phyloP scores from a whole-genome alignment of 2,113 vertebrate genomes.

The Corapipo altera region DNA sequence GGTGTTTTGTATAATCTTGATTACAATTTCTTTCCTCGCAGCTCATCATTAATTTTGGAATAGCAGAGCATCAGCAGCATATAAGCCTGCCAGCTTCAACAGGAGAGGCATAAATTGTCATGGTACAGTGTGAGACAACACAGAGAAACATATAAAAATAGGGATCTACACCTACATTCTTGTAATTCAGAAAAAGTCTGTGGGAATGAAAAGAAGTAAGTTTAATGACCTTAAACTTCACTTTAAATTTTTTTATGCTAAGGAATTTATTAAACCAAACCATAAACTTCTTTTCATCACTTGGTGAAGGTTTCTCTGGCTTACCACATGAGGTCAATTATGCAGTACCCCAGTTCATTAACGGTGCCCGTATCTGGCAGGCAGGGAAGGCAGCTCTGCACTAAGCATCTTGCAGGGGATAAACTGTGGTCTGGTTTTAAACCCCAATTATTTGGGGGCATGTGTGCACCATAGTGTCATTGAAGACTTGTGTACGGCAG shows the following conservation, averaged over 20 bases:
- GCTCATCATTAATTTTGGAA: neutral
- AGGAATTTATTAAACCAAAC: constrained; percentile 4
- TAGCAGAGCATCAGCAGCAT: neutral
- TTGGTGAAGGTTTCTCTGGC: neutral
- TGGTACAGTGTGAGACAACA: neutral
- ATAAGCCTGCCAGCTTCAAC: neutral
- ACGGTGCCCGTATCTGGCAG: rapidly evolving
- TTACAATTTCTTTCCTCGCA: neutral
- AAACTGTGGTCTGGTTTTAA: neutral
- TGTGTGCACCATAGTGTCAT: neutral
- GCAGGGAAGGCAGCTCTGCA: neutral
- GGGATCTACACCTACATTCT: neutral
- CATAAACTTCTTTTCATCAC: neutral
- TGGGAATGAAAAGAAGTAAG: neutral
- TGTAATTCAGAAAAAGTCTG: neutral
- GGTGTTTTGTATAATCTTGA: neutral
- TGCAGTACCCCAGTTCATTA: neutral
- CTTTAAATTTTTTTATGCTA: constrained; percentile 6
- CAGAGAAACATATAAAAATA: neutral
- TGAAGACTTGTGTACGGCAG: rapidly evolving
- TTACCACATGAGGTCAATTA: neutral
- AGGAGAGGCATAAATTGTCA: neutral
- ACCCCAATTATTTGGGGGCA: rapidly evolving
- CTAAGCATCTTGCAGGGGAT: neutral
- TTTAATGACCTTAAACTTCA: constrained; percentile 1